Base-by-base conservation (phyloP, 2,888 invertebrate genomes). In the Formica aserva region DNA sequence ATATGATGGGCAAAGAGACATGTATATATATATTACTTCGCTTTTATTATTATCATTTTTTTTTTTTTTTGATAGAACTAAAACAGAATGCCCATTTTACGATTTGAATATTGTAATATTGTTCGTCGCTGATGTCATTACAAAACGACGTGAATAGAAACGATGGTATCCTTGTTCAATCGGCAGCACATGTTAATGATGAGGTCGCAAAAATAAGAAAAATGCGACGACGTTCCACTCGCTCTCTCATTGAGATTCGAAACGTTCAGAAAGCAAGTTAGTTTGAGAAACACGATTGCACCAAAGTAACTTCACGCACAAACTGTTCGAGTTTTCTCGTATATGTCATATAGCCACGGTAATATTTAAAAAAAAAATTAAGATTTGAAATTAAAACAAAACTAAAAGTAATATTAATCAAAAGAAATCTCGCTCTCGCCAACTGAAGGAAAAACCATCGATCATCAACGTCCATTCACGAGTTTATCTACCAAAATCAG, bases 211-310 rank as follows among this genome's bases (percentile, higher is more conserved):
- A 41, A 66, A 66, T 29, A 13, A 55, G 15, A 18, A 55, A 38
- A 38, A n/a, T 4, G 3, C 15, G 9, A 8, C 22, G 18, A 29
- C 41, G 15, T 66, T 41, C 57, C 3, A 15, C 11, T 9, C 9
- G 5, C 29, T 57, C 57, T 41, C 15, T 57, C 13, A 41, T 66
- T 55, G n/a, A 66, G 35, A n/a, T 52, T 55, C 76, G n/a, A 66
- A 41, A 18, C 18, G n/a, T 55, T 0, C 18, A 2, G 15, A 57
- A 77, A 18, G 32, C 15, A 45, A 4, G n/a, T n/a, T 52, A 38
- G 32, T 38, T 38, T 2, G 3, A 1, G 29, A 35, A 63, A n/a
- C 3, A 55, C 26, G 1, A 4, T 41, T 15, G 38, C 18, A 15
- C n/a, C 22, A 11, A 65, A 41, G 1, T 32, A 45, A 26, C 22